phyloP scores from a whole-genome alignment of 1,140 invertebrate species.

The Ceratina japonica region DNA sequence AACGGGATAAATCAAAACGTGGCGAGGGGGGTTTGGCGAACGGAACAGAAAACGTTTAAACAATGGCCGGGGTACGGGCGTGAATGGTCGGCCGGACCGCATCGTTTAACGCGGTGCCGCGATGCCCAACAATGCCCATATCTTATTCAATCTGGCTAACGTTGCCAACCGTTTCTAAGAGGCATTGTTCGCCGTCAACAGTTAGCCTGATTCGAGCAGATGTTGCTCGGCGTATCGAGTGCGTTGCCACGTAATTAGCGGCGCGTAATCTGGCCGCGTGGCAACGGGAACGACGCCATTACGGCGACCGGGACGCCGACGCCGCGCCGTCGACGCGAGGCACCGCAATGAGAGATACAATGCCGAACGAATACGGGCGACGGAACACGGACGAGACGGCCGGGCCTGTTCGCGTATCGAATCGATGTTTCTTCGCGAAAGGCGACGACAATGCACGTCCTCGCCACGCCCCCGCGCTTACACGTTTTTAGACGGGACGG shows the following conservation, averaged over 20 bases:
- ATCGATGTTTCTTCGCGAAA: constrained; percentile 24
- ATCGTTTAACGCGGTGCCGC: constrained; percentile 1
- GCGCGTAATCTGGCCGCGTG: constrained; percentile 72
- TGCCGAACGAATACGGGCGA: background rate
- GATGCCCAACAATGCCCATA: constrained; percentile 21
- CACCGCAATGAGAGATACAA: constrained; percentile 45
- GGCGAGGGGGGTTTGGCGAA: too few species aligned
- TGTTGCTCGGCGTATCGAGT: constrained; percentile 67
- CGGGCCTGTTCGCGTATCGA: constrained; percentile 31
- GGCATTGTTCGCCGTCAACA: constrained; percentile 44
- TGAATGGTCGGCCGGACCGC: background rate
- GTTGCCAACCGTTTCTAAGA: constrained; percentile 48
- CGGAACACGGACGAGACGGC: background rate
- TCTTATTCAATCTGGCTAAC: constrained; percentile 42
- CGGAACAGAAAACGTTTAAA: background rate
- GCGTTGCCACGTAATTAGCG: constrained; percentile 76
- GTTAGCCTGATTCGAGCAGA: constrained; percentile 70
- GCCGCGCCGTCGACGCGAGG: background rate
- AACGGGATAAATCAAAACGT: constrained; percentile 14
- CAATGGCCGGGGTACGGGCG: background rate
- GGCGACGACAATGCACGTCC: constrained; percentile 6
- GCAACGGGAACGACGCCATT: constrained; percentile 68
- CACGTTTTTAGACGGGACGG: constrained; percentile 5
- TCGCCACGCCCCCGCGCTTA: constrained; percentile 30
- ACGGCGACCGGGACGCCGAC: constrained; percentile 22